A percentile compares a stretch with the other conserved stretches of the same genome.
Evolutionary conservation across 2,888 invertebrate species (phyloP).

Genomic region (Aporophyla nigra): DNA sequence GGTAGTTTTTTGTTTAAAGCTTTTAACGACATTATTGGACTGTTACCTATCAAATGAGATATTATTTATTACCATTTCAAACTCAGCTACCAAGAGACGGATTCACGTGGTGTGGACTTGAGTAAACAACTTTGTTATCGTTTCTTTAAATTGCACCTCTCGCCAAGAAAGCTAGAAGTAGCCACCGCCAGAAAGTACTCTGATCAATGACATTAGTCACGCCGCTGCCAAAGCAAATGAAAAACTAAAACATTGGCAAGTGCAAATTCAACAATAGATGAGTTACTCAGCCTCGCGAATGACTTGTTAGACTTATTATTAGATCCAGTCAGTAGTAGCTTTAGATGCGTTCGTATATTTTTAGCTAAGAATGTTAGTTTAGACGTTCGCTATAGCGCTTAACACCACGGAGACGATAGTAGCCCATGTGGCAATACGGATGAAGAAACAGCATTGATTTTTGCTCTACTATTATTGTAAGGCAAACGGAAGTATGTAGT

Average conservation of each 20-base stretch:
- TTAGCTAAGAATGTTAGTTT: slow-evolving; percentile 70
- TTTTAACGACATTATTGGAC: not conserved
- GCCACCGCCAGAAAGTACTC: slow-evolving; percentile 49
- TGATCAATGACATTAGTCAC: slow-evolving; percentile 68
- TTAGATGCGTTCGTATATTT: slow-evolving; percentile 71
- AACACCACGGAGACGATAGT: slow-evolving; percentile 52
- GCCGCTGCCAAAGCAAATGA: slow-evolving; percentile 59
- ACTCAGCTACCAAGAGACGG: not conserved
- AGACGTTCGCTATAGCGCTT: slow-evolving; percentile 64
- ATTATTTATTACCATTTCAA: not conserved
- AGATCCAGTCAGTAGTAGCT: slow-evolving; percentile 68
- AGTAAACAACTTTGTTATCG: slow-evolving; percentile 15
- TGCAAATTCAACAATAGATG: slow-evolving; percentile 71
- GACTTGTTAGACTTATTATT: slow-evolving; percentile 71
- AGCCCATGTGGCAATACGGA: slow-evolving; percentile 43
- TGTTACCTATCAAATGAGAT: not conserved
- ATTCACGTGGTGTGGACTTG: not conserved
- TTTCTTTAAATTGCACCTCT: slow-evolving; percentile 16
- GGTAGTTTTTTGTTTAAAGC: not conserved
- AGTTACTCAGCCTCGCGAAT: slow-evolving; percentile 71
- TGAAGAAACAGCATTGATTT: slow-evolving; percentile 48
- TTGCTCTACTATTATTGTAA: not conserved
- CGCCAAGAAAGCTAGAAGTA: slow-evolving; percentile 33
- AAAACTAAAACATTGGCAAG: slow-evolving; percentile 67
- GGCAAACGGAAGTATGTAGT: not conserved